These are phyloP conservation scores for Speoplatyrhinus poulsoni DNA, from an alignment of 2,113 vertebrate genomes.

Conservation along the genomic window DNA sequence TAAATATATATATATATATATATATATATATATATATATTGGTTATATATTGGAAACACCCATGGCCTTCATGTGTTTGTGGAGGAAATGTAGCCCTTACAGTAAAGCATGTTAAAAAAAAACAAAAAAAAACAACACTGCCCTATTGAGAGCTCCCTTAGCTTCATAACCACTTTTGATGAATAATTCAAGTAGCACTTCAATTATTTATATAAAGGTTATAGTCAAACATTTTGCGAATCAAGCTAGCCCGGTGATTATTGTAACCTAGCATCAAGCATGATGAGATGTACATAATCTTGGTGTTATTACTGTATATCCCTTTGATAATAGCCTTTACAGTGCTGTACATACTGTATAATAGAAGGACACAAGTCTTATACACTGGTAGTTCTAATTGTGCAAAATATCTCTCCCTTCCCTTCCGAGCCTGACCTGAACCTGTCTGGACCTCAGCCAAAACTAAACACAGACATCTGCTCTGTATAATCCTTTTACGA, in stretches of 20 bases:
- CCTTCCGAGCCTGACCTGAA: conserved; percentile 34
- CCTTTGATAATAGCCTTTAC: too few species aligned
- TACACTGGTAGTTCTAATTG: conserved; percentile 7
- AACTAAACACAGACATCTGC: conserved; percentile 69
- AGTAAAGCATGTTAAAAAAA: conserved; percentile 48
- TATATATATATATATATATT: too few species aligned
- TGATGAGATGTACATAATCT: conserved; percentile 32
- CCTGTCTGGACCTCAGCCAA: conserved; percentile 49
- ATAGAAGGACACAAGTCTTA: neutral
- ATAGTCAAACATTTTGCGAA: conserved; percentile 59
- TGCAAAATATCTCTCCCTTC: neutral
- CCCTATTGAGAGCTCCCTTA: conserved; percentile 36
- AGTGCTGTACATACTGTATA: neutral
- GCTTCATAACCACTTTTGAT: conserved; percentile 56
- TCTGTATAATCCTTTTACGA: conserved; percentile 69
- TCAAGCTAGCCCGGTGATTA: conserved; percentile 22
- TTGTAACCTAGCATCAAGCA: conserved; percentile 18
- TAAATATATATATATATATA: too few species aligned
- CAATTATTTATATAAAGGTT: conserved; percentile 73
- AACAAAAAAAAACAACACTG: conserved; percentile 35
- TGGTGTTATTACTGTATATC: conserved; percentile 24
- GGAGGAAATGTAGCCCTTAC: conserved; percentile 37
- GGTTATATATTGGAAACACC: conserved; percentile 31
- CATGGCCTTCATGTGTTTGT: conserved; percentile 4
- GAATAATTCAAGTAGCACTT: conserved; percentile 66